Evolutionary conservation across 2,113 vertebrate species (phyloP).

Genomic region (Leptobrachium leishanense): DNA sequence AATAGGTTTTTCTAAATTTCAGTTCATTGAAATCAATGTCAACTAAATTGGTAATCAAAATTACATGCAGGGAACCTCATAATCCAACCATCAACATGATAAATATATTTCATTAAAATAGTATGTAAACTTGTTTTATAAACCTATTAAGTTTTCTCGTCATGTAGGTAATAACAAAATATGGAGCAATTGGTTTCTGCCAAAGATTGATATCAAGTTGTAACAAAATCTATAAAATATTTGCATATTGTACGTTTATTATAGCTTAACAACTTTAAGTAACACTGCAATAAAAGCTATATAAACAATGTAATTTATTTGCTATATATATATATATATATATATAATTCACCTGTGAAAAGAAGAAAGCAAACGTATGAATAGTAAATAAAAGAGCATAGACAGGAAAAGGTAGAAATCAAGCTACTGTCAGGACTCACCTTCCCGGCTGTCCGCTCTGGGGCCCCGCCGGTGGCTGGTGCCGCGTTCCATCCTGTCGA

Average conservation of each 20-base stretch:
- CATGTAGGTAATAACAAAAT: constrained; percentile 13
- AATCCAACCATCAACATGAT: constrained; percentile 10
- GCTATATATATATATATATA: too few relatives aligned
- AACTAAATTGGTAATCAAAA: constrained; percentile 20
- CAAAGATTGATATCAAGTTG: constrained; percentile 1
- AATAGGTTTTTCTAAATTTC: neutral
- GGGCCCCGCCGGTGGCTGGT: too few relatives aligned
- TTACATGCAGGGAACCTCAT: neutral
- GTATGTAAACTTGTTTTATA: constrained; percentile 13
- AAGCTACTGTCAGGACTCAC: too few relatives aligned
- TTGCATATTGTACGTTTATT: neutral
- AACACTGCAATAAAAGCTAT: neutral
- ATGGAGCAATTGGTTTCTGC: neutral
- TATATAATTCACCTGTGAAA: too few relatives aligned
- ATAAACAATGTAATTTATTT: too few relatives aligned
- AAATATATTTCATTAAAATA: constrained; percentile 33
- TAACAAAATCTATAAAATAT: neutral
- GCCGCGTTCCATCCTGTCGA: too few relatives aligned
- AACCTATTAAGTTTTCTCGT: constrained; percentile 10
- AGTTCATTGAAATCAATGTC: neutral
- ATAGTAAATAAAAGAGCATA: too few relatives aligned
- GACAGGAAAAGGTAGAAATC: too few relatives aligned
- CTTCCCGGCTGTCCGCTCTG: too few relatives aligned
- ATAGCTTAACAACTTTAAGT: neutral
- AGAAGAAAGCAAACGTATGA: too few relatives aligned